Evolutionary conservation across 2,888 invertebrate species (phyloP), one percentile per base, ranked within the genome.

Genomic region (Nebria salina): DNA sequence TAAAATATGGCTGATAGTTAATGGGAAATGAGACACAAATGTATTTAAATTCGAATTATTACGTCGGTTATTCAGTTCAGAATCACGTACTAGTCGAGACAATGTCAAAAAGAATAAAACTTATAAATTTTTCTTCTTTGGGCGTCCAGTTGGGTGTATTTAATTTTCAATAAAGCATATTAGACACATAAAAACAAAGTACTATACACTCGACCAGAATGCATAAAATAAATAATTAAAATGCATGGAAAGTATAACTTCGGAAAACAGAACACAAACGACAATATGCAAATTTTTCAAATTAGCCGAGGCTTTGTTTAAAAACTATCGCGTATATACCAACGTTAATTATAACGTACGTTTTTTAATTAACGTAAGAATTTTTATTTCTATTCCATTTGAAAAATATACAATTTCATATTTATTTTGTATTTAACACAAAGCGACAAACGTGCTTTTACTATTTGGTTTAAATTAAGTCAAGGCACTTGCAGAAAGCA

Each of bases 131-230:
- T 54, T 13, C 54, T 54, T 54, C 54, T 8, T 54, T 8, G 54
- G 11, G 54, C 13, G 54, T 54, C 54, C 54, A 54, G 54, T 54
- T 11, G 54, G 13, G 13, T 54, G 13, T 54, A 54, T 54, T 54
- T 54, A 54, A 54, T 54, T 54, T 54, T 54, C 54, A 54, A 54
- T 54, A 54, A 54, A 54, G 54, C 54, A 54, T 54, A 54, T 54
- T 54, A 54, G 54, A 54, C 54, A 54, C 54, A 54, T 54, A 54
- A 54, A 54, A 54, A 54, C 54, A 54, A 54, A 54, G 54, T 54
- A 54, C 34, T 54, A 54, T 13, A 54, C 54, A 6, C 54, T 54
- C 54, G 54, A 54, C 7, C 54, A 54, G 54, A 54, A 54, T 54
- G 54, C 54, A 54, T 54, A 54, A 54, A 54, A 54, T 13, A 54